Evolutionary conservation across 2,888 invertebrate species (phyloP), one percentile per base, ranked within the genome.

Genomic region (Prosapia bicincta): DNA sequence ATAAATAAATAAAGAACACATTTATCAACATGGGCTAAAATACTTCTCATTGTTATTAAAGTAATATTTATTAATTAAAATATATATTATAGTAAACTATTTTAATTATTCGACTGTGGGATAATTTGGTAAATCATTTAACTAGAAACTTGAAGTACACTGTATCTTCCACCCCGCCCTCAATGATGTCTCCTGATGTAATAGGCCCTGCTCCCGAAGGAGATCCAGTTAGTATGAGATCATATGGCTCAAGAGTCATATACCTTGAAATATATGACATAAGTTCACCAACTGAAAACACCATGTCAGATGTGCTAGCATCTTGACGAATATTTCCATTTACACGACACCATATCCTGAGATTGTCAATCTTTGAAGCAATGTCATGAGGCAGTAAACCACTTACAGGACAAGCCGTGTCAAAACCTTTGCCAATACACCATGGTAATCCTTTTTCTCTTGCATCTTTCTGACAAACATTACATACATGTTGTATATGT

Each of bases 381-480:
- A 86, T 83, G 3, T 85, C 81, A 70, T 85, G 85, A 0, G 87
- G 84, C 80, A 94, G 88, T 79, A 93, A 91, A 10, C 85, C 82
- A 69, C 92, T 90, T 0, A 94, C 90, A 2, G 94, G 93, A 78
- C 93, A 93, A 0, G 93, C 89, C 0, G 92, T 92, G 83, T 94
- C 93, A 82, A 94, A 94, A 1, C 92, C 91, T 85, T 94, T 94
- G 0, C 92, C 91, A 71, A 93, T 82, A n/a, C 88, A 87, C 94
- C 94, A 94, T 0, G 93, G 92, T 38, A 88, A 86, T 0, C 93
- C 92, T 77, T 88, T 88, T 69, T 87, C 76, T 66, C 87, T 85
- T 9, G 88, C 88, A 71, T 81, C 83, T 66, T 84, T 83, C 88
- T 88, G 77, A 9, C 81, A 30, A 30, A n/a, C n/a, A n/a, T n/a